phyloP scores from a whole-genome alignment of 2,888 invertebrate genomes.

The Crossocerus cetratus region DNA sequence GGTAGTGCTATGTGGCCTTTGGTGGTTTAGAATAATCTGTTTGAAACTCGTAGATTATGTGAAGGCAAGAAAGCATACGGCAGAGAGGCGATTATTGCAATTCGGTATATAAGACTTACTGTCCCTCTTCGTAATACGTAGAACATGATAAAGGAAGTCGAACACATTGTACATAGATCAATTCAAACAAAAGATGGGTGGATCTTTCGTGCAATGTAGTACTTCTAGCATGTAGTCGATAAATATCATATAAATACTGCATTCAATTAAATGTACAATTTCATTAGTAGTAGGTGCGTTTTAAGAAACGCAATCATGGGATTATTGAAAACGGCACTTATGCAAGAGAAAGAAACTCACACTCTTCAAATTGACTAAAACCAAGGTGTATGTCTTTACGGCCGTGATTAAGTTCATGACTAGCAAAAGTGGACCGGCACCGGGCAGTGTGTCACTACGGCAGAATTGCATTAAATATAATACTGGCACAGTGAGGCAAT shows the following conservation, averaged over 20 bases:
- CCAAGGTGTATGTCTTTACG: conserved; percentile 13
- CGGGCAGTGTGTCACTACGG: conserved; percentile 75
- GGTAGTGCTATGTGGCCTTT: conserved; percentile 6
- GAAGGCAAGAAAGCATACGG: conserved; percentile 12
- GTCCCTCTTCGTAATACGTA: not conserved
- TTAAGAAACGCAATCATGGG: no score
- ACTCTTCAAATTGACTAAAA: no score
- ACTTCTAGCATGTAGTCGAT: no score
- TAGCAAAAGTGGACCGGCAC: conserved; percentile 71
- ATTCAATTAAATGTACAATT: no score
- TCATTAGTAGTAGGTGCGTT: no score
- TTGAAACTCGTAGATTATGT: conserved; percentile 3
- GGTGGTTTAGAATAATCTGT: not conserved
- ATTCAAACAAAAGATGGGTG: no score
- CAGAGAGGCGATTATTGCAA: conserved; percentile 1
- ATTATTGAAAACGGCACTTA: no score
- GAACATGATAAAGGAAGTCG: not conserved
- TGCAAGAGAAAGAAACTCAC: no score
- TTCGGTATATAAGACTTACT: not conserved
- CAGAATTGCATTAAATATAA: conserved; percentile 69
- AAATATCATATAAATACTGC: no score
- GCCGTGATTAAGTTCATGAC: conserved; percentile 51
- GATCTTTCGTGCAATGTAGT: no score
- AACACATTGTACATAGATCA: no score
- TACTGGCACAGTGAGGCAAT: conserved; percentile 75